A percentile compares a stretch with the other conserved stretches of the same genome.
Evolutionary conservation across 2,113 vertebrate genomes (phyloP).

Genomic region (Protobothrops flavoviridis): DNA sequence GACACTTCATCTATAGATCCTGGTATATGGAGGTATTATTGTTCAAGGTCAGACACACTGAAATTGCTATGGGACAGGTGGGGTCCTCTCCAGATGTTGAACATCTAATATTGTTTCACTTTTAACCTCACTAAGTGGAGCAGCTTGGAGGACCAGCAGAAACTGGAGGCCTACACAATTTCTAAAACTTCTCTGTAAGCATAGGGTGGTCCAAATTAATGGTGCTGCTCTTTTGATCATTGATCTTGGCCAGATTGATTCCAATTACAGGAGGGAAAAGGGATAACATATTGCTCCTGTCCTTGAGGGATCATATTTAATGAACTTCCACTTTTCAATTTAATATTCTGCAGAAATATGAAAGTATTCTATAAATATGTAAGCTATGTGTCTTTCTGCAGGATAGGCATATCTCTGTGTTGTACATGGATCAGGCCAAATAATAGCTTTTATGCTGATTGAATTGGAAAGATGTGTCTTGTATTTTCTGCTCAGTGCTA

Average conservation of each 20-base stretch:
- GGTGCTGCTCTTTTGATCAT: neutral
- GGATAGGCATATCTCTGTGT: neutral
- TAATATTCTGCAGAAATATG: neutral
- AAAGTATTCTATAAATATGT: neutral
- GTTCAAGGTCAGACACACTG: neutral
- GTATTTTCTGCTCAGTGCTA: neutral
- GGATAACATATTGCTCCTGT: neutral
- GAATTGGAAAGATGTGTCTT: neutral
- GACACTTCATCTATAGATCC: neutral
- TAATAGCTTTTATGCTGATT: neutral
- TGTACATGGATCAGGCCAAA: neutral
- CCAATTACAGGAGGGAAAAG: neutral
- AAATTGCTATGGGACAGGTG: neutral
- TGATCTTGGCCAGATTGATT: neutral
- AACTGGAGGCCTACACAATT: neutral
- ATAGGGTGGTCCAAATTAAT: neutral
- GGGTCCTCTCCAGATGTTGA: neutral
- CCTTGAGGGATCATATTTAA: neutral
- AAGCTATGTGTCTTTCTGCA: neutral
- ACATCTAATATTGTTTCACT: neutral
- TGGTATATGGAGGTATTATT: neutral
- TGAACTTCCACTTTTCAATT: neutral
- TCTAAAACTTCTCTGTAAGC: neutral
- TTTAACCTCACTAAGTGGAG: neutral
- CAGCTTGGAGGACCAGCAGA: neutral